Conservation (phyloP, 2,113 vertebrate species). For the Odontophorus gujanensis region DNA sequence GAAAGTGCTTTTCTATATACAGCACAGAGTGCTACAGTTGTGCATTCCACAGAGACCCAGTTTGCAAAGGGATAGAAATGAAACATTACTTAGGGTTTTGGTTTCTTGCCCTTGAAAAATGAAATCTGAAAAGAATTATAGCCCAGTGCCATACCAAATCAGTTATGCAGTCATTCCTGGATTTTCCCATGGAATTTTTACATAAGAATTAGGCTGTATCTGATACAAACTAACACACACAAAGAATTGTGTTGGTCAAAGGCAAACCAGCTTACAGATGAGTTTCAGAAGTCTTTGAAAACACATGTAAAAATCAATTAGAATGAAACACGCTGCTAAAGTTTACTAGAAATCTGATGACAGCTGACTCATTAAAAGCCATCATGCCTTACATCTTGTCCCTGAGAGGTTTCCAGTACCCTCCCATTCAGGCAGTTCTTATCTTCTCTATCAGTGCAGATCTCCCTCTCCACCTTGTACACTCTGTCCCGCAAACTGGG, state of each 20-base stretch:
- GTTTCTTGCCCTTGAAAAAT: conserved; percentile 70
- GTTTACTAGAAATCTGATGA: conserved; percentile 1
- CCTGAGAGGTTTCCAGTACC: neutral
- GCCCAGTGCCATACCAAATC: conserved; percentile 75
- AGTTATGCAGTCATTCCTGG: conserved; percentile 74
- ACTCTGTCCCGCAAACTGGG: neutral
- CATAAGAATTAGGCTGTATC: conserved; percentile 68
- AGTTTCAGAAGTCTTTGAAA: conserved; percentile 29
- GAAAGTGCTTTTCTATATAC: conserved; percentile 63
- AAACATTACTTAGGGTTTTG: conserved; percentile 66
- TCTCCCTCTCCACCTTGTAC: neutral
- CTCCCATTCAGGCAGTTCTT: neutral
- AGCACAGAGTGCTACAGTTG: conserved; percentile 55
- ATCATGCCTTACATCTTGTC: neutral
- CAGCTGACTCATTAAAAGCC: conserved; percentile 15
- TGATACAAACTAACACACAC: conserved; percentile 34
- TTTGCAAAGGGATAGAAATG: conserved; percentile 55
- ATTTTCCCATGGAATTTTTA: conserved; percentile 80
- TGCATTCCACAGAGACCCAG: conserved; percentile 53
- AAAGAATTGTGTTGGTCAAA: conserved; percentile 42
- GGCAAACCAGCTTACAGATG: neutral
- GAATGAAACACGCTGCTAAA: neutral
- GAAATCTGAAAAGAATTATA: conserved; percentile 78
- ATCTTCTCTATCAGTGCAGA: neutral
- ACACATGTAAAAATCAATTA: neutral